Evolutionary conservation across 2,888 invertebrate species (phyloP).

Genomic region (Leptinotarsa peninsularis): DNA sequence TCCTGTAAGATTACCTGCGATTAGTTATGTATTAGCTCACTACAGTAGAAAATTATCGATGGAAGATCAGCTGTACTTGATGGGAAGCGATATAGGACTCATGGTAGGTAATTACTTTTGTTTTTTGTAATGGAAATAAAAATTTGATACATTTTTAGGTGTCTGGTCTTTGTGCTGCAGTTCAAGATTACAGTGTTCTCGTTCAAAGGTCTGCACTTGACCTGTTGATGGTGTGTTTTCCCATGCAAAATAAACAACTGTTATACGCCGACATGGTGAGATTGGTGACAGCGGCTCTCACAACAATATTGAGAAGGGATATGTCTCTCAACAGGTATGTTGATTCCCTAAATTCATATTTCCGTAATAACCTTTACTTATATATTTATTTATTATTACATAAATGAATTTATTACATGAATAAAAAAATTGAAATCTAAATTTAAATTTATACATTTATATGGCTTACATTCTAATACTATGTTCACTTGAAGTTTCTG

Average conservation of each 20-base stretch:
- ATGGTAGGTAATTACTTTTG: conserved; percentile 71
- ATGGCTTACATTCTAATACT: no score
- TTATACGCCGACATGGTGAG: conserved; percentile 77
- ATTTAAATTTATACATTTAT: no score
- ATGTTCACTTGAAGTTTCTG: no score
- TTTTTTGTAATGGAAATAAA: neutral
- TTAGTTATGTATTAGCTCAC: conserved; percentile 82
- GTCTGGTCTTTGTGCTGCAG: conserved; percentile 80
- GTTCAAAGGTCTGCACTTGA: conserved; percentile 90
- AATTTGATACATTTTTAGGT: conserved; percentile 68
- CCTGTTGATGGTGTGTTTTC: conserved; percentile 84
- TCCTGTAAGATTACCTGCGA: conserved; percentile 83
- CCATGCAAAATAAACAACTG: conserved; percentile 83
- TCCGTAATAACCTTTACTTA: no score
- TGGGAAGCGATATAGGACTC: conserved; percentile 86
- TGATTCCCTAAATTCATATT: no score
- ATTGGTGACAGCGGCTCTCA: conserved; percentile 79
- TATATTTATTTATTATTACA: no score
- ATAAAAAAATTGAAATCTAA: no score
- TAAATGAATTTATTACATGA: no score
- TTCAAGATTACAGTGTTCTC: conserved; percentile 83
- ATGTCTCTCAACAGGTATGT: conserved; percentile 86
- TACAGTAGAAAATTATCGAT: conserved; percentile 82
- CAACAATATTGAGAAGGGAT: conserved; percentile 83
- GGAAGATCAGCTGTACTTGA: conserved; percentile 84